These are phyloP conservation scores for Spinus olivaceus DNA, from an alignment of 2,797 vertebrate genomes.

Conservation along the genomic window DNA sequence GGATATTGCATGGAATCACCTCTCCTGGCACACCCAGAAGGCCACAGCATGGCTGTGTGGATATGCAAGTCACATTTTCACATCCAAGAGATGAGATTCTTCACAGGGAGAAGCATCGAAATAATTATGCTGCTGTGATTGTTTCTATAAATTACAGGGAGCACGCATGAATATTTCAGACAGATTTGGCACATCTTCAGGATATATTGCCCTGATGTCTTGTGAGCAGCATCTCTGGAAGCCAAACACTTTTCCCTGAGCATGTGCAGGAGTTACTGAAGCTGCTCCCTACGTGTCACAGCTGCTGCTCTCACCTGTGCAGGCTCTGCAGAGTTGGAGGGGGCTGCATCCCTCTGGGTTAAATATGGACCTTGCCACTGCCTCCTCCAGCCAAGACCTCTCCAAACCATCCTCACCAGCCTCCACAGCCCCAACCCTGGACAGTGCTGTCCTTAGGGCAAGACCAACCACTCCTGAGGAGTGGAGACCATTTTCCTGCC, in stretches of 20 bases:
- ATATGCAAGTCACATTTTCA: background rate
- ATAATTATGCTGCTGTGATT: background rate
- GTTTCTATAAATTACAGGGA: slow-evolving; percentile 39
- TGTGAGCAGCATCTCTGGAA: background rate
- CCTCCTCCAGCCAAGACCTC: background rate
- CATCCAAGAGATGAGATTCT: background rate
- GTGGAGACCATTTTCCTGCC: background rate
- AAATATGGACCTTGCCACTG: background rate
- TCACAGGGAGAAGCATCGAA: background rate
- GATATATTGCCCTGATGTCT: background rate
- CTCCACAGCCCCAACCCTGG: rapidly evolving
- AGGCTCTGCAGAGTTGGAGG: background rate
- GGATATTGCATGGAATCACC: background rate
- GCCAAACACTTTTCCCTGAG: background rate
- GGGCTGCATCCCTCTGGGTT: background rate
- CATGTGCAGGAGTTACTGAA: rapidly evolving
- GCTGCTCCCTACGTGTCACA: background rate
- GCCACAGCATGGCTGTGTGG: background rate
- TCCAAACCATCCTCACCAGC: background rate
- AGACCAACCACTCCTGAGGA: background rate
- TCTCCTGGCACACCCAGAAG: rapidly evolving
- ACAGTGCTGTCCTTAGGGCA: background rate
- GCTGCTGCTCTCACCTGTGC: background rate
- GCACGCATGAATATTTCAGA: slow-evolving; percentile 10
- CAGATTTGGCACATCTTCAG: background rate